phyloP scores from a whole-genome alignment of 2,888 invertebrate species.

The Eulithis prunata region DNA sequence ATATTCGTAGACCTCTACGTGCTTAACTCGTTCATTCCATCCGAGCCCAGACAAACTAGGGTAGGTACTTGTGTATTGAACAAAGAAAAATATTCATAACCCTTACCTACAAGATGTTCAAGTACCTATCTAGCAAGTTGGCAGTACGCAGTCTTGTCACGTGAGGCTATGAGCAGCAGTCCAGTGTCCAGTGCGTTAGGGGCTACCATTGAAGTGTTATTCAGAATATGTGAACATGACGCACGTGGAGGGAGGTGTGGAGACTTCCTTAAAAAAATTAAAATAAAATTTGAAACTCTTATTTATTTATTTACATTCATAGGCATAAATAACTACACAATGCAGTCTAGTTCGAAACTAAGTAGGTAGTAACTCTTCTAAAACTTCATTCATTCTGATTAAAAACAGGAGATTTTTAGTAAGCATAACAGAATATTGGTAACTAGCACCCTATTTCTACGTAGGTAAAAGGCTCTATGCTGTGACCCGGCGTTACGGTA shows the following conservation, averaged over 20 bases:
- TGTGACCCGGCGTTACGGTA: too few species aligned
- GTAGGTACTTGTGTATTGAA: background rate
- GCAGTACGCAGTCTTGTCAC: conserved; percentile 66
- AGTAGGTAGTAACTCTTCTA: too few species aligned
- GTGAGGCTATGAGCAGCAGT: conserved; percentile 57
- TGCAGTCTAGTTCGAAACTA: too few species aligned
- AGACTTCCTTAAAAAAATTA: too few species aligned
- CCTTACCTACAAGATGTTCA: conserved; percentile 6
- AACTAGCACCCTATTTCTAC: too few species aligned
- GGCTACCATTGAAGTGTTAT: conserved; percentile 72
- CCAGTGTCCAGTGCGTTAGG: conserved; percentile 70
- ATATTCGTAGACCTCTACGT: background rate
- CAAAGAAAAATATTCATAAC: conserved; percentile 26
- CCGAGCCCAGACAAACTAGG: background rate
- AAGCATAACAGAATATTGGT: too few species aligned
- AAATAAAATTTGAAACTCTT: too few species aligned
- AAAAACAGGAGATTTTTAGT: too few species aligned
- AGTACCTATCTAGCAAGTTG: conserved; percentile 19
- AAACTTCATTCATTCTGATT: too few species aligned
- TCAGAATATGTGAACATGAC: conserved; percentile 77
- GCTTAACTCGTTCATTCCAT: background rate
- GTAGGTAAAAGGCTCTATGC: too few species aligned
- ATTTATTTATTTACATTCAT: too few species aligned
- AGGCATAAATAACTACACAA: too few species aligned
- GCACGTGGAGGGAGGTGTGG: conserved; percentile 61